Evolutionary conservation across 2,797 vertebrate genomes (phyloP), one percentile per base, ranked within the genome.

Genomic region (Galaxias olidus): DNA sequence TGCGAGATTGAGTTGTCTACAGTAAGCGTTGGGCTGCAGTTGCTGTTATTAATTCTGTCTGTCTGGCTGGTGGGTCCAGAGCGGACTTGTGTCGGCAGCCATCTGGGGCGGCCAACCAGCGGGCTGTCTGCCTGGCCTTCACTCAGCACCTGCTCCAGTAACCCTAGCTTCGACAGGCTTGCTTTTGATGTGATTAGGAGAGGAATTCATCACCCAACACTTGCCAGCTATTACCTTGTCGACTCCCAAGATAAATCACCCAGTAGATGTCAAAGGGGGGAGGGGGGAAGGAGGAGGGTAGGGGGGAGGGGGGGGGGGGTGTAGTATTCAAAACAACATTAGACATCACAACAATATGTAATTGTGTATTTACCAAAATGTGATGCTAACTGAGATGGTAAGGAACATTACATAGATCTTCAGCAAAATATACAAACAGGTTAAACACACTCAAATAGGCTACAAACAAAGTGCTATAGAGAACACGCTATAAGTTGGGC

Each of bases 211-310:
- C 75, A 72, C 66, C 68, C 76, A 57, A 66, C 69, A 54, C 41
- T 72, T 20, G 78, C 65, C 75, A 82, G 70, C 76, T 76, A 85
- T 83, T 86, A 75, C 74, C 59, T 61, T 44, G 70, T 69, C 61
- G 81, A 76, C 73, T 56, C 58, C 42, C 46, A 50, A 75, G 72
- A 70, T 1, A 63, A 59, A 77, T 74, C 64, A 69, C 65, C 64
- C 77, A 57, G 52, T 65, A 70, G 0, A 62, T 60, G 42, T 67
- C 51, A 66, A 66, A 56, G n/a, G n/a, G n/a, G n/a, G n/a, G 17
- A 14, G 15, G 3, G 20, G 46, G 45, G 19, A 19, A 11, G 20
- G 20, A 20, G 43, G 20, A 46, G 57, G 18, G 48, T 49, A 15
- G 48, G 68, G 19, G 59, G 71, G 57, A 60, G 54, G 70, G 58